Evolutionary conservation across 2,888 invertebrate genomes (phyloP), one percentile per base, ranked within the genome.

Genomic region (Pteria penguin): DNA sequence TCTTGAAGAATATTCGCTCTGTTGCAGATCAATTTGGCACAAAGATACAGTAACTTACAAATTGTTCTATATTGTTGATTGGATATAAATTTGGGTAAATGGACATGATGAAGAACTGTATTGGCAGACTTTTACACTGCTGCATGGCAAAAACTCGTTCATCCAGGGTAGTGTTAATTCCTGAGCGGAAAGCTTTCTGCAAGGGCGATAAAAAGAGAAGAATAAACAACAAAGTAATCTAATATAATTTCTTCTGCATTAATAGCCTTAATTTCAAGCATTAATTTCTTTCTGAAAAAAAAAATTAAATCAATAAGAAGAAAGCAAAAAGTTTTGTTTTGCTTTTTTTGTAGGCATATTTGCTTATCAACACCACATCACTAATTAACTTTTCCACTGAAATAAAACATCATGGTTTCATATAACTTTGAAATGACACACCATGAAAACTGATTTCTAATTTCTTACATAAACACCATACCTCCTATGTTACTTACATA

Each of bases 1-100:
- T n/a, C n/a, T n/a, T n/a, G n/a, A n/a, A n/a, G n/a, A n/a, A n/a
- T n/a, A n/a, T n/a, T n/a, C n/a, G n/a, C n/a, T n/a, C n/a, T n/a
- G n/a, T n/a, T n/a, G n/a, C n/a, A n/a, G n/a, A n/a, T n/a, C n/a
- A n/a, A n/a, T n/a, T n/a, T n/a, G n/a, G n/a, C n/a, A n/a, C 22
- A 52, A 3, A 22, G 36, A 31, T 29, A 22, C 5, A 60, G 27
- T 31, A 2, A 78, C 87, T 77, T 75, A 91, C 94, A 90, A 93
- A 92, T 75, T 94, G 94, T 80, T 94, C 94, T 69, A 97, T 94
- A 81, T 93, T 92, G 93, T 98, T 97, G 71, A 99, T 93, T 8
- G 97, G 95, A 93, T 97, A 99, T 82, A 99, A 94, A 92, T 96
- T 96, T 0, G 99, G 99, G 94, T 98, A 98, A 82, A 98, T 94